Evolutionary conservation across 2,113 vertebrate species (phyloP).

Genomic region (Silurus meridionalis): DNA sequence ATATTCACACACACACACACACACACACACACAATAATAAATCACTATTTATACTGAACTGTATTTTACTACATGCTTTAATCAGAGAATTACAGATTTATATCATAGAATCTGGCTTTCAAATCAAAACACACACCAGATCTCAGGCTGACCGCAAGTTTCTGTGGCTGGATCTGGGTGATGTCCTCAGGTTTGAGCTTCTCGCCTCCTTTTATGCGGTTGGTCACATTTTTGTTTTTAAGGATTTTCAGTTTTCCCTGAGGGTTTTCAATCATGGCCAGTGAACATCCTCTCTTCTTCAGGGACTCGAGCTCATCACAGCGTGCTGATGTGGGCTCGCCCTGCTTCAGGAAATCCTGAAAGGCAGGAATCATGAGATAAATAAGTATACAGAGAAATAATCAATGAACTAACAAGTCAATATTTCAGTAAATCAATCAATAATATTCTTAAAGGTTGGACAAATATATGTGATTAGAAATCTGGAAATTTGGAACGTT

Average conservation of each 20-base stretch:
- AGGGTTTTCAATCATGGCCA: constrained; percentile 84
- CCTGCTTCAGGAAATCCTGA: constrained; percentile 81
- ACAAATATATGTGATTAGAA: no score
- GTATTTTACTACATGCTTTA: not conserved
- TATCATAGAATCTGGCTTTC: not conserved
- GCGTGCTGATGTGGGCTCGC: constrained; percentile 89
- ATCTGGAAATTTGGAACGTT: no score
- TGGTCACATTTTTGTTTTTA: constrained; percentile 82
- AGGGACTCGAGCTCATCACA: constrained; percentile 90
- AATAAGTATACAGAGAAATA: no score
- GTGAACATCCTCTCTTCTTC: constrained; percentile 78
- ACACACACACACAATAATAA: not conserved
- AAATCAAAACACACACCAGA: constrained; percentile 78
- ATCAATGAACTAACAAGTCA: not conserved
- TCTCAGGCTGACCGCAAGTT: constrained; percentile 82
- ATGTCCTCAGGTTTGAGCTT: constrained; percentile 87
- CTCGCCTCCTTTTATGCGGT: constrained; percentile 81
- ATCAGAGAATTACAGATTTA: not conserved
- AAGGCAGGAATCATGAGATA: constrained; percentile 10
- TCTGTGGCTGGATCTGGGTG: constrained; percentile 96
- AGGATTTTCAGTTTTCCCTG: constrained; percentile 72
- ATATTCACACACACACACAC: not conserved
- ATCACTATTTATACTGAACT: not conserved
- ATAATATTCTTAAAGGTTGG: not conserved
- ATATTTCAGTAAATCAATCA: not conserved